phyloP scores from a whole-genome alignment of 2,113 vertebrate species.

The Sebastes schlegelii region DNA sequence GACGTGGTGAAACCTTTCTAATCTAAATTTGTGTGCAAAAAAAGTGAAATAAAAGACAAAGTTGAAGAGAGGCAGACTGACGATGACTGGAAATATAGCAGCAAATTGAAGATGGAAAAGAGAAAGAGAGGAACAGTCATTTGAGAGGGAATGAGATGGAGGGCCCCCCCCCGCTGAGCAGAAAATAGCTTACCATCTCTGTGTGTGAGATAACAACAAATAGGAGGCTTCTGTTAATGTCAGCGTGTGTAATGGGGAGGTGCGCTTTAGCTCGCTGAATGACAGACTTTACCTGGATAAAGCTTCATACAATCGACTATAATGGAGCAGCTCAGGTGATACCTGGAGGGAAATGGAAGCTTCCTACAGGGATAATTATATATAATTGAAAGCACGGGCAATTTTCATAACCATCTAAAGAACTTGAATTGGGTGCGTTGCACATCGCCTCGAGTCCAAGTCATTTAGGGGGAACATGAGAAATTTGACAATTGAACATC shows the following conservation, averaged over 20 bases:
- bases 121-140: slow-evolving; percentile 21
- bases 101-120: slow-evolving; percentile 6
- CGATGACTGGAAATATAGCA: neutral
- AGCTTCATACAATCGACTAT: slow-evolving; percentile 29
- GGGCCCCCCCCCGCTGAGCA: slow-evolving; percentile 37
- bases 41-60: neutral
- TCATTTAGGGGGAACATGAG: neutral
- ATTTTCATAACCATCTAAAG: slow-evolving; percentile 33
- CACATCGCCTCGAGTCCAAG: neutral
- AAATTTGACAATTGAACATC: slow-evolving; percentile 16
- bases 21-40: slow-evolving; percentile 1
- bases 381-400: slow-evolving; percentile 20
- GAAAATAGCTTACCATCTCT: slow-evolving; percentile 55
- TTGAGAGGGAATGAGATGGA: slow-evolving; percentile 44
- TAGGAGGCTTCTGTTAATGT: slow-evolving; percentile 61
- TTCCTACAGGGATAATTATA: slow-evolving; percentile 44
- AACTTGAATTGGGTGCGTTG: neutral
- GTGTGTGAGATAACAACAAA: slow-evolving; percentile 49
- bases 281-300: slow-evolving; percentile 41
- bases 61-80: neutral
- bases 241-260: slow-evolving; percentile 46
- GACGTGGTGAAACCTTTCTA: neutral
- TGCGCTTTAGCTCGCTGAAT: slow-evolving; percentile 40
- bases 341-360: slow-evolving; percentile 40
- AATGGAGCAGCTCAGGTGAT: slow-evolving; percentile 48